Base-by-base conservation (phyloP, 1,140 invertebrate genomes). In the Drosophila erecta region DNA sequence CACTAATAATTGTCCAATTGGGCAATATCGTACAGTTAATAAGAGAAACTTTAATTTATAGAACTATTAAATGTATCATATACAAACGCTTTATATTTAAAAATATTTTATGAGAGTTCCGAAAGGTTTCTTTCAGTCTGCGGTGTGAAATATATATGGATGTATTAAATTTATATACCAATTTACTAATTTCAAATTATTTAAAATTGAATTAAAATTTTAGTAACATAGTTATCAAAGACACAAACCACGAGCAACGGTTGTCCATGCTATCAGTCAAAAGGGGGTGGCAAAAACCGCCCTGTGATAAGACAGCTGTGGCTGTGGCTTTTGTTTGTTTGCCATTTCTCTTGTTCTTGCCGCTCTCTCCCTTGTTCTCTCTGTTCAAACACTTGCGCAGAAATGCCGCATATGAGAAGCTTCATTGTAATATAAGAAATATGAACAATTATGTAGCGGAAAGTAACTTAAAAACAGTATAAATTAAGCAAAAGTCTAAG, bases 281-380 rank as follows among this genome's bases (percentile, higher is more conserved):
- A 62, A 76, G 43, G 75, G 79, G 80, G 80, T 83, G 80, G 80
- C 55, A 78, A 56, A 33, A 51, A 44, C 49, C 64, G 59, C 64
- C 64, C 64, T 35, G 30, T 64, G 64, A 67, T 67, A 67, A 67
- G 64, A 67, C 64, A 67, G 64, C 64, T 67, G 64, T 64, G 27
- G 7, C 27, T 30, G 35, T 38, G 53, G 30, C 43, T 67, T 66
- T 67, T 67, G 64, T 67, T 67, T 67, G 64, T 64, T 67, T 67
- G 64, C 64, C 59, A 67, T 67, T 67, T 67, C 64, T 67, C 64
- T 67, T 50, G 44, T 35, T 67, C 64, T 64, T 51, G 46, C 46
- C 59, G 58, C 44, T 58, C 44, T 37, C 57, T 43, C 38, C 15
- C 54, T 14, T 24, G 4, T 15, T 12, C 24, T n/a, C 37, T 22